These are phyloP conservation scores for Papilio helenus DNA, from an alignment of 1,140 invertebrate species.

Conservation along the genomic window DNA sequence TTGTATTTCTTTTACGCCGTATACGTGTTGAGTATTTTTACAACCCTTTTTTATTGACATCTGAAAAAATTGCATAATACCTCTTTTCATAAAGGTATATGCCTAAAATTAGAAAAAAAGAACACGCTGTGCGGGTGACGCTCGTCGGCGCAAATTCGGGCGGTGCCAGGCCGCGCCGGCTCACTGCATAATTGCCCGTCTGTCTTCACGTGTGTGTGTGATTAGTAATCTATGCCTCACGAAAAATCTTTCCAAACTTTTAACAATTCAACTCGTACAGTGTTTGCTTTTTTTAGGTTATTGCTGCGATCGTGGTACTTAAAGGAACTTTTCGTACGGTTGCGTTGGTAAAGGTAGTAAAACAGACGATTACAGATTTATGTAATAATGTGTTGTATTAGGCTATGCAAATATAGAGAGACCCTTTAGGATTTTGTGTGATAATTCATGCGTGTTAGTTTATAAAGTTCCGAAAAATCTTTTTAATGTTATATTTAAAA, in stretches of 20 bases:
- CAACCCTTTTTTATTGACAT: too few species aligned
- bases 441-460: background rate
- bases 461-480: too few species aligned
- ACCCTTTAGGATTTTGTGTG: too few species aligned
- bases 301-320: constrained; percentile 18
- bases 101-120: constrained; percentile 47
- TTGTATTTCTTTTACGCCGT: too few species aligned
- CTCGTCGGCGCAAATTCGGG: constrained; percentile 70
- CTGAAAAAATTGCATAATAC: background rate
- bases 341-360: background rate
- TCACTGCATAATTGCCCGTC: constrained; percentile 74
- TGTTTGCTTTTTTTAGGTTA: constrained; percentile 33
- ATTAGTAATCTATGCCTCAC: constrained; percentile 56
- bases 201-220: constrained; percentile 71
- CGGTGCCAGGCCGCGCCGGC: constrained; percentile 70
- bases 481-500: too few species aligned
- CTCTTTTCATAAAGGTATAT: background rate
- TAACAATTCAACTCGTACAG: constrained; percentile 20
- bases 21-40: too few species aligned
- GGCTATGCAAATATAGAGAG: background rate
- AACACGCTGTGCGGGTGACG: constrained; percentile 58
- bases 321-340: constrained; percentile 2
- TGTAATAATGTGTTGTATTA: background rate
- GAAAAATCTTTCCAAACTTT: constrained; percentile 44
- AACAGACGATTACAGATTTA: background rate